These are phyloP conservation scores for Erebia aethiops DNA, from an alignment of 2,888 invertebrate genomes.

Conservation along the genomic window DNA sequence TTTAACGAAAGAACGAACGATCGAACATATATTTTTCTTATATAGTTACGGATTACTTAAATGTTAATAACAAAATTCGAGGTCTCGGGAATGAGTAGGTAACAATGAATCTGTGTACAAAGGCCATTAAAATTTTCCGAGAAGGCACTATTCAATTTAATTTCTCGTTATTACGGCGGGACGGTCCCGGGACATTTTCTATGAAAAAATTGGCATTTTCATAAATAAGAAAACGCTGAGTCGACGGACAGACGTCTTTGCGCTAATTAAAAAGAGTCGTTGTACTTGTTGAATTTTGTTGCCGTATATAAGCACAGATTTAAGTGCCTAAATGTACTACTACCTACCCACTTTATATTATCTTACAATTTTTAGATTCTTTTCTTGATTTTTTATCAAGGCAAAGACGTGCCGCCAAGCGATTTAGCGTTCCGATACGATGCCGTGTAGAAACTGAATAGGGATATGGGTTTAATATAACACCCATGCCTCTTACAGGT, in stretches of 20 bases:
- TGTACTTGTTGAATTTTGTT: slow-evolving; percentile 33
- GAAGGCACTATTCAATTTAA: slow-evolving; percentile 55
- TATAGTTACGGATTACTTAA: neutral
- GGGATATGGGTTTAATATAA: no score
- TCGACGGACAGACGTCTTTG: slow-evolving; percentile 49
- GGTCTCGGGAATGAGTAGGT: slow-evolving; percentile 19
- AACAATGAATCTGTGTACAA: slow-evolving; percentile 33
- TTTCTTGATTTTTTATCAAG: no score
- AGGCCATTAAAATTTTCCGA: slow-evolving; percentile 51
- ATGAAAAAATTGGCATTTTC: slow-evolving; percentile 56
- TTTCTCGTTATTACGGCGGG: slow-evolving; percentile 54
- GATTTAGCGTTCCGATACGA: no score
- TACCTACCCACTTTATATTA: no score
- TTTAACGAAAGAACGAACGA: no score
- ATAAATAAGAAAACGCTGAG: slow-evolving; percentile 57
- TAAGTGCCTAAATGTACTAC: no score
- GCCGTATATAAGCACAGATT: no score
- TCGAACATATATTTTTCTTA: no score
- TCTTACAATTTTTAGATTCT: no score
- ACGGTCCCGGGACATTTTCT: slow-evolving; percentile 43
- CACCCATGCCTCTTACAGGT: no score
- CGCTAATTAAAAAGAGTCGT: slow-evolving; percentile 58
- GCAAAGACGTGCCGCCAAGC: no score
- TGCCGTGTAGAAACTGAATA: no score
- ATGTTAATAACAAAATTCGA: slow-evolving; percentile 6